Evolutionary conservation across 1,140 invertebrate genomes (phyloP).

Genomic region (Monochamus saltuarius): DNA sequence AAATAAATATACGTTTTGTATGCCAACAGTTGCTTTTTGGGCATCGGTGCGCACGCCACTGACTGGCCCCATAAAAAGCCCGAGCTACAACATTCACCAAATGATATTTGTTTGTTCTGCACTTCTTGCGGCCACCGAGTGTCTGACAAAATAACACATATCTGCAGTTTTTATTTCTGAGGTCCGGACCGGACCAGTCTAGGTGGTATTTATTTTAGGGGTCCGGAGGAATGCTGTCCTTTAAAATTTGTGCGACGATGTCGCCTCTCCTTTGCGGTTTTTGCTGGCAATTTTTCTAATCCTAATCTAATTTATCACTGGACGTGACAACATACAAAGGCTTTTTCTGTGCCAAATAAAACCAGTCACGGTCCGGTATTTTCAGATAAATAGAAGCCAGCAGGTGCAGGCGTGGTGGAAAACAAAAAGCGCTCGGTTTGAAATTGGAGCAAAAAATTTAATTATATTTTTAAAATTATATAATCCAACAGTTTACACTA

Average conservation of each 20-base stretch:
- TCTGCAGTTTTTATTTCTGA: conserved; percentile 28
- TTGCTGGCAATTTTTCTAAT: conserved; percentile 17
- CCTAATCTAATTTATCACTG: conserved; percentile 20
- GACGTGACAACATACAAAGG: conserved; percentile 14
- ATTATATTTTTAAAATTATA: too few species aligned
- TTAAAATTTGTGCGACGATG: conserved; percentile 21
- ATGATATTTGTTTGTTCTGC: conserved; percentile 32
- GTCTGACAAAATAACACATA: conserved; percentile 37
- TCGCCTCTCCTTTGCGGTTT: conserved; percentile 5
- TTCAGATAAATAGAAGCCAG: too few species aligned
- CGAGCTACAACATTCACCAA: conserved; percentile 29
- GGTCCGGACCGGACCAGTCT: conserved; percentile 2
- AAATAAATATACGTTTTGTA: too few species aligned
- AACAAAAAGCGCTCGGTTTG: too few species aligned
- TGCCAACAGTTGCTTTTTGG: too few species aligned
- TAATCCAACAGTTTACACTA: too few species aligned
- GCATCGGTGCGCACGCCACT: neutral
- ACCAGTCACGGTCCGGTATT: too few species aligned
- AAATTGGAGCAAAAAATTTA: too few species aligned
- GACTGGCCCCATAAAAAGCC: conserved; percentile 18
- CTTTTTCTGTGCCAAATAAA: neutral
- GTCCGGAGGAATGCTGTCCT: conserved; percentile 22
- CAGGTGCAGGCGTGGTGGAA: too few species aligned
- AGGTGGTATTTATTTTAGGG: conserved; percentile 27
- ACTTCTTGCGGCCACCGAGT: conserved; percentile 31